phyloP scores from a whole-genome alignment of 1,140 invertebrate species.

The Drosophila seguyi region DNA sequence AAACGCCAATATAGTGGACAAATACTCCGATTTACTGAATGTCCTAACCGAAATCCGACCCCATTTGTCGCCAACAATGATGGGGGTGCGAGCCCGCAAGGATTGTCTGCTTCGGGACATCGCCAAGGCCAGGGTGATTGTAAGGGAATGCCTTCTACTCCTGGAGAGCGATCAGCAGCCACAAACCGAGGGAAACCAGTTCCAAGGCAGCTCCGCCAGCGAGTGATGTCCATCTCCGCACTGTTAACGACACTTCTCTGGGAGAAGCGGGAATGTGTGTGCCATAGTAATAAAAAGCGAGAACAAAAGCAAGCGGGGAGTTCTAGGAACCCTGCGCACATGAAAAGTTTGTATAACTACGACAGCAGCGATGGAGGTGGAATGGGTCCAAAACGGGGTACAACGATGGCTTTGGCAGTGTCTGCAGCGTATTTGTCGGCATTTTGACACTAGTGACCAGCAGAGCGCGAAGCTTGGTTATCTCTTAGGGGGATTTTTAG shows the following conservation, averaged over 20 bases:
- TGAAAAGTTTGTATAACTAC: constrained; percentile 22
- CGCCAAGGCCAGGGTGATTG: constrained; percentile 54
- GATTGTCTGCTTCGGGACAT: constrained; percentile 66
- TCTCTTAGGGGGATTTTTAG: not conserved
- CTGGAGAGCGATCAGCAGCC: constrained; percentile 41
- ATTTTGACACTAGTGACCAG: constrained; percentile 55
- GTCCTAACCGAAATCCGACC: constrained; percentile 40
- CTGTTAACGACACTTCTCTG: constrained; percentile 20
- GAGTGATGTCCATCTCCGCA: constrained; percentile 34
- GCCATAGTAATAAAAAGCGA: constrained; percentile 41
- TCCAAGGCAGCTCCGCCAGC: not conserved
- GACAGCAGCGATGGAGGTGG: constrained; percentile 13
- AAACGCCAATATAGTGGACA: constrained; percentile 43
- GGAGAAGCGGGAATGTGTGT: not conserved
- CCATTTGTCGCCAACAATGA: constrained; percentile 41
- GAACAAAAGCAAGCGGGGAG: constrained; percentile 23
- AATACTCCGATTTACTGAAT: constrained; percentile 42
- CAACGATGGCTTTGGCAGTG: constrained; percentile 8
- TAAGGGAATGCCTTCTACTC: constrained; percentile 49
- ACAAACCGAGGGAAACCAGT: not conserved
- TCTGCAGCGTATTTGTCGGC: constrained; percentile 28
- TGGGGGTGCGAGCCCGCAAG: constrained; percentile 55
- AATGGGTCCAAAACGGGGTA: constrained; percentile 13
- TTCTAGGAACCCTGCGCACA: constrained; percentile 46
- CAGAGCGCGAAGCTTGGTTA: constrained; percentile 37